These are phyloP conservation scores for Megastigmus dorsalis DNA, from an alignment of 2,888 invertebrate species.

Conservation along the genomic window DNA sequence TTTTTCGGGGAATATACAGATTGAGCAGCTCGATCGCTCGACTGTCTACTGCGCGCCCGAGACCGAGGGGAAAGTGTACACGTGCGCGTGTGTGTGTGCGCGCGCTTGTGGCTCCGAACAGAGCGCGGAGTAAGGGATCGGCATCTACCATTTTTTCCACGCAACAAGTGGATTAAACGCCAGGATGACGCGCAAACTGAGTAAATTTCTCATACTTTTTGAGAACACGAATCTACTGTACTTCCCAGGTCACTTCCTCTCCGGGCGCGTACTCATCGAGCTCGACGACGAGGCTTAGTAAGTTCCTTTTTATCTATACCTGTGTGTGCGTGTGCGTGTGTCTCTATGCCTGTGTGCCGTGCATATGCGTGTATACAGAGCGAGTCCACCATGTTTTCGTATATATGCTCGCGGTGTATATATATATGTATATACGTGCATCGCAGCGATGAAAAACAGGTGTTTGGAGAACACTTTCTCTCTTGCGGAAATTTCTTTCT, in stretches of 20 bases:
- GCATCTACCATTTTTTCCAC: too few relatives aligned
- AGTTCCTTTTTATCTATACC: slow-evolving; percentile 63
- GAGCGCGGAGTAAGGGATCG: too few relatives aligned
- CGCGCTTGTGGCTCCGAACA: too few relatives aligned
- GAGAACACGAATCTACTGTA: slow-evolving; percentile 94
- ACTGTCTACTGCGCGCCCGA: too few relatives aligned
- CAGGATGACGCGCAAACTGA: slow-evolving; percentile 88
- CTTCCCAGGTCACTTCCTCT: slow-evolving; percentile 94
- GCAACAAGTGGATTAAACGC: too few relatives aligned
- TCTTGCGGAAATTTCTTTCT: slow-evolving; percentile 5
- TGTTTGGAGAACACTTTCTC: slow-evolving; percentile 24
- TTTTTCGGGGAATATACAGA: too few relatives aligned
- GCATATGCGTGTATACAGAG: too few relatives aligned
- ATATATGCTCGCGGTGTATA: neutral
- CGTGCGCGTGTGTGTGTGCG: too few relatives aligned
- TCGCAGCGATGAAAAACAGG: neutral
- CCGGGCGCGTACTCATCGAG: slow-evolving; percentile 93
- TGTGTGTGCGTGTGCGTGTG: too few relatives aligned
- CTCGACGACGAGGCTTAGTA: slow-evolving; percentile 90
- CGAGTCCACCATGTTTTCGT: slow-evolving; percentile 22
- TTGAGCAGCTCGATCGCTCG: too few relatives aligned
- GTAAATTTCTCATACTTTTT: slow-evolving; percentile 94
- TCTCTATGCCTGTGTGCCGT: too few relatives aligned
- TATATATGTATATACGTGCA: neutral
- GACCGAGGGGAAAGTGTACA: too few relatives aligned